Percentiles rank a stretch among this genome's conserved stretches.
Evolutionary conservation across 2,113 vertebrate species (phyloP).

Genomic region (Aegotheles bennettii): DNA sequence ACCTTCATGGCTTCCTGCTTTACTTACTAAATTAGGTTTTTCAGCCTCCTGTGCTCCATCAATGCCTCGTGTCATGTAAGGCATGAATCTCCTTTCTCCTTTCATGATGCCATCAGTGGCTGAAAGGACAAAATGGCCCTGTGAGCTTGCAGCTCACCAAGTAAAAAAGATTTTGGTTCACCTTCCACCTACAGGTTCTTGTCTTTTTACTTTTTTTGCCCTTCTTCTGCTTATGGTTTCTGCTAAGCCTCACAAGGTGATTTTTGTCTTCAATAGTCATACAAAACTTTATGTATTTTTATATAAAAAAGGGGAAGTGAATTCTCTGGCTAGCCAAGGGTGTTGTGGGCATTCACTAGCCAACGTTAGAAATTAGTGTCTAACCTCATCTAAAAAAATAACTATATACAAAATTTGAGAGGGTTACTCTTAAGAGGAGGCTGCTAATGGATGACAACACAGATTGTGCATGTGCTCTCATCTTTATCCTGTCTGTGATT

Average conservation of each 20-base stretch:
- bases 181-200: background rate
- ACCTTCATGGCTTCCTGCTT: background rate
- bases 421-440: background rate
- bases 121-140: background rate
- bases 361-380: background rate
- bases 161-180: background rate
- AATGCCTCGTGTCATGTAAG: background rate
- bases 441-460: background rate
- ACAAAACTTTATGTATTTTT: background rate
- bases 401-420: background rate
- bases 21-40: background rate
- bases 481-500: background rate
- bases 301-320: constrained; percentile 24
- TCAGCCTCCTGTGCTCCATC: background rate
- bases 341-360: background rate
- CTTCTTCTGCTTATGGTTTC: background rate
- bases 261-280: background rate
- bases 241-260: background rate
- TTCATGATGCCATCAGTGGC: background rate
- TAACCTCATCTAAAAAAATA: background rate
- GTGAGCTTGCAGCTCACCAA: background rate
- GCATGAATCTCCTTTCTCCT: background rate
- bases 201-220: background rate
- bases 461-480: background rate
- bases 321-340: background rate